These are phyloP conservation scores for Arctopsyche grandis DNA, from an alignment of 1,140 invertebrate genomes.

Conservation along the genomic window DNA sequence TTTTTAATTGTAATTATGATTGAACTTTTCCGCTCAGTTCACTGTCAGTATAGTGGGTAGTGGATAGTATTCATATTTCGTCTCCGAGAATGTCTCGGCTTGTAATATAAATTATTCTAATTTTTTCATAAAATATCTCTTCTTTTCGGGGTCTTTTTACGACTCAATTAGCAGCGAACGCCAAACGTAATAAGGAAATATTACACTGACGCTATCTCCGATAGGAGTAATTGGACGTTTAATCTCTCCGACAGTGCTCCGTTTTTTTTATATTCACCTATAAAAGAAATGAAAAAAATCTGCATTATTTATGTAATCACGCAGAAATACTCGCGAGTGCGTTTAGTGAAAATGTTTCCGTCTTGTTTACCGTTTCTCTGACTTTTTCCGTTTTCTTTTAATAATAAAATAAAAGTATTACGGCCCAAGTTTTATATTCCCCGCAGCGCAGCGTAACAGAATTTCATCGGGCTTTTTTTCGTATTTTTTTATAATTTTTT, in stretches of 20 bases:
- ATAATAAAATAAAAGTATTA: constrained; percentile 54
- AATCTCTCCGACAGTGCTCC: constrained; percentile 12
- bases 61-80: too few species aligned
- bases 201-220: constrained; percentile 17
- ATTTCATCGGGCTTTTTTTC: constrained; percentile 42
- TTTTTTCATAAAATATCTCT: neutral
- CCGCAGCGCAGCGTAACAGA: constrained; percentile 44
- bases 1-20: too few species aligned
- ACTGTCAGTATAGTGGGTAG: too few species aligned
- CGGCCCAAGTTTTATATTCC: constrained; percentile 49
- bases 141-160: constrained; percentile 6
- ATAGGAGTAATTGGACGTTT: constrained; percentile 30
- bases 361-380: constrained; percentile 38
- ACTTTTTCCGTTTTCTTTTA: constrained; percentile 11
- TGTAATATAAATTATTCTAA: constrained; percentile 13
- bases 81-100: neutral
- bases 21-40: too few species aligned
- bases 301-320: constrained; percentile 53
- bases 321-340: constrained; percentile 37
- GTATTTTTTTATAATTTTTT: neutral
- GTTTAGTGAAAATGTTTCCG: constrained; percentile 44
- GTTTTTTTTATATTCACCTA: constrained; percentile 23
- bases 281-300: constrained; percentile 9
- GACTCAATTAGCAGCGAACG: constrained; percentile 22
- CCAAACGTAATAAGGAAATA: constrained; percentile 29